Evolutionary conservation across 2,113 vertebrate genomes (phyloP), one percentile per base, ranked within the genome.

Genomic region (Otis tarda): DNA sequence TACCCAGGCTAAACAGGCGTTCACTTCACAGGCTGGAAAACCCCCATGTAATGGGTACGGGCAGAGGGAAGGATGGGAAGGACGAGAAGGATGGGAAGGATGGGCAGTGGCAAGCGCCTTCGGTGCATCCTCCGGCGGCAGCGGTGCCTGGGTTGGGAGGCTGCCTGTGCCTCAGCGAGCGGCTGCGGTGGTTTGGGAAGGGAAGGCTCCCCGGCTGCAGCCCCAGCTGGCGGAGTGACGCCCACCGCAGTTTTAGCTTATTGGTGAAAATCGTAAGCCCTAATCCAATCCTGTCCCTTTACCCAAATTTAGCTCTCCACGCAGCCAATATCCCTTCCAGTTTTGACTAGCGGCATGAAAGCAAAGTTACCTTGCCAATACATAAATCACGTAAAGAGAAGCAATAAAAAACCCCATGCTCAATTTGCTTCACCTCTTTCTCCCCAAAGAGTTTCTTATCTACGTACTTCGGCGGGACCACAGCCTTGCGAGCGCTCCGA

Each of bases 291-390:
- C 95, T 75, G 91, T 74, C 55, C 93, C 94, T 95, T 94, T 89
- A 98, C 97, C 97, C 97, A 98, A 98, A 98, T 95, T 97, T 81
- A 96, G 98, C 98, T 98, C 98, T 98, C 97, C 92, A 96, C 93
- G 84, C 97, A 98, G 97, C 91, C 86, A 76, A 92, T 90, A 89
- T 96, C 97, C 94, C 96, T 96, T 97, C 98, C 96, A 96, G 97
- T 95, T 98, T 94, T 92, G 97, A 97, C 87, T 89, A 88, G 94
- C 50, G 6, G 65, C 64, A 80, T 21, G 33, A 92, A 89, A 85
- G 80, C 83, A 50, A 82, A 91, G 85, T 47, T 91, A 94, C 92
- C 83, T 82, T 57, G 80, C 86, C 90, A 82, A 59, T 61, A n/a
- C 8, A 28, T 55, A 93, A 85, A 82, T 87, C 94, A 74, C 14